Percentiles rank a stretch among this genome's conserved stretches.
These are phyloP conservation scores for Malacoraja senta DNA, from an alignment of 2,797 vertebrate species.

Conservation along the genomic window DNA sequence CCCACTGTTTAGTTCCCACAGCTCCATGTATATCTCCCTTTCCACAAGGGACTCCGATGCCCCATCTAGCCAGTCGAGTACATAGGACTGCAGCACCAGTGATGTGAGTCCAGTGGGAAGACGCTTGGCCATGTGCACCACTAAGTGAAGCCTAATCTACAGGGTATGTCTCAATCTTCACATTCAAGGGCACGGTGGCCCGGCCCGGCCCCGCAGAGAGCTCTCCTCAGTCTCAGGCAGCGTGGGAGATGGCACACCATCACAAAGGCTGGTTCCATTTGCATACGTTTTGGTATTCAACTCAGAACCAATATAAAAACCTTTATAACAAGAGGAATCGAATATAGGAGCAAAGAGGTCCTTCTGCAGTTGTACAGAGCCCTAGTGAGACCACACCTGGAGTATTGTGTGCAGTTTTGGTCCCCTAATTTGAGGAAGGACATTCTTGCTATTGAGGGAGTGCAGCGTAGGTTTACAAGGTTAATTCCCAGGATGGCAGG, in stretches of 20 bases:
- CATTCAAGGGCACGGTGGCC: background rate
- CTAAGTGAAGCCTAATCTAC: conserved; percentile 17
- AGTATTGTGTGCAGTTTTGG: too few species aligned
- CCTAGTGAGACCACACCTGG: too few species aligned
- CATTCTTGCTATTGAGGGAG: too few species aligned
- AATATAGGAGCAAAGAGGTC: too few species aligned
- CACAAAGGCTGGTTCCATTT: background rate
- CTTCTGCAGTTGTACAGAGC: too few species aligned
- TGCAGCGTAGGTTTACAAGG: too few species aligned
- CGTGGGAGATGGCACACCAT: background rate
- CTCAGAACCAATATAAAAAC: background rate
- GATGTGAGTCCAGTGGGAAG: conserved; percentile 14
- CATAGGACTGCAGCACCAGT: conserved; percentile 26
- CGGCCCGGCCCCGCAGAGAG: background rate
- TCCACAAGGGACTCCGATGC: conserved; percentile 11
- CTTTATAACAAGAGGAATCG: background rate
- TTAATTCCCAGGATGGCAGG: too few species aligned
- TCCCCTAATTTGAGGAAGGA: too few species aligned
- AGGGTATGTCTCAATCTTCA: conserved; percentile 33
- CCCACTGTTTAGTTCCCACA: conserved; percentile 26
- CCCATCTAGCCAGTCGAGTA: conserved; percentile 20
- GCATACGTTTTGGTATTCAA: background rate
- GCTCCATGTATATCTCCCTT: conserved; percentile 3
- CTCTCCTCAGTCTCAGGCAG: background rate
- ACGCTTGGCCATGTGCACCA: conserved; percentile 24